Evolutionary conservation across 2,113 vertebrate genomes (phyloP), one percentile per base, ranked within the genome.

Genomic region (Pseudopipra pipra): DNA sequence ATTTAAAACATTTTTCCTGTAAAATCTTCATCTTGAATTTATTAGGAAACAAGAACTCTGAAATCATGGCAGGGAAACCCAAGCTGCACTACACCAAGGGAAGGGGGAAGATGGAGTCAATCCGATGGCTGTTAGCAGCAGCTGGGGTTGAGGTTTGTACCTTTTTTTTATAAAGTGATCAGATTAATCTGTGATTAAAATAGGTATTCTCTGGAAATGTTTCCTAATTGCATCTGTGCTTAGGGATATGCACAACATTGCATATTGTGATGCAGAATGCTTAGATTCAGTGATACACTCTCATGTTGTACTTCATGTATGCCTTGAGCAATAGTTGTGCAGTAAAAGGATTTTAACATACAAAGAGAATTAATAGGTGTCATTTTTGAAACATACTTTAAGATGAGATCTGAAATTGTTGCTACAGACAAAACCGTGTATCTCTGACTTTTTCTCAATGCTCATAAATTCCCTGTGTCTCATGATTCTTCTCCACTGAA

Each of bases 91-190:
- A 99, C 67, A 96, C 98, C 16, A 97, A 98, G 4, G 98, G 98
- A 22, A 98, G 99, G 93, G 99, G 99, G 46, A 99, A 79, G 84
- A 99, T 99, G 99, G 99, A 99, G 89, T 98, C 99, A 30, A 96
- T 99, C 65, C 97, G 99, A 41, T 99, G 99, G 99, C 98, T 99
- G 30, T 61, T 99, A 75, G 97, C 99, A 14, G 98, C 97, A 35
- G 98, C 98, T 6, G 98, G 97, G 25, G 98, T 99, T 12, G 98
- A 99, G 97, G 99, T 99, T 83, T 87, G 96, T 91, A 43, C 33
- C 19, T 31, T 58, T 37, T 33, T 56, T 59, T 43, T 3, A 47
- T 59, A 14, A 93, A 19, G 12, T 35, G 12, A 78, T 67, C 30
- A 39, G 43, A 76, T 73, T 78, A 76, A 86, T 81, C 37, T 62